phyloP scores from a whole-genome alignment of 2,888 invertebrate species.

The Lutraria lutraria region DNA sequence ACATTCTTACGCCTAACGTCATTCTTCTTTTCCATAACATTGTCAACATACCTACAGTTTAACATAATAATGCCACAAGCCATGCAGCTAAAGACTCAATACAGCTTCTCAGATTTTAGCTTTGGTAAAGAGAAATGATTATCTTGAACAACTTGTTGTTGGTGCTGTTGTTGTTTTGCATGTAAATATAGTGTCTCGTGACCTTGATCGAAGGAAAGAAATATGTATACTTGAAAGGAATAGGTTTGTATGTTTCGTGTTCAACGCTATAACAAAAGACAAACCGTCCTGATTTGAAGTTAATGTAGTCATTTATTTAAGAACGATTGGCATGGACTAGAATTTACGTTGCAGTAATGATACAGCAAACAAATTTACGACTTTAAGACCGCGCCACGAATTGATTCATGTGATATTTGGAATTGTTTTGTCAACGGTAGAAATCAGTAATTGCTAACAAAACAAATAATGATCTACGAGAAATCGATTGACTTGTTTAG shows the following conservation, averaged over 20 bases:
- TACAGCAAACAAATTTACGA: background rate
- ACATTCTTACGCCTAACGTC: too few relatives aligned
- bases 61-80: too few relatives aligned
- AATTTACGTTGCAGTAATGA: background rate
- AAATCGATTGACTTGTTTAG: too few relatives aligned
- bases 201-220: background rate
- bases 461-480: too few relatives aligned
- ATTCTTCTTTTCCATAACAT: too few relatives aligned
- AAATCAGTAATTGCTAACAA: too few relatives aligned
- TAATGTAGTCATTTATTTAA: background rate
- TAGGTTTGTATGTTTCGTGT: background rate
- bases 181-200: background rate
- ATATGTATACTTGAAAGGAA: background rate
- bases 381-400: background rate
- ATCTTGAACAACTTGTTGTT: background rate
- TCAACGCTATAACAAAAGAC: background rate
- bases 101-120: too few relatives aligned
- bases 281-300: background rate
- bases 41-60: too few relatives aligned
- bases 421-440: background rate
- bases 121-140: too few relatives aligned
- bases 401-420: background rate
- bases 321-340: background rate
- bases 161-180: too few relatives aligned
- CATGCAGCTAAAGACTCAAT: too few relatives aligned